Evolutionary conservation across 2,888 invertebrate species (phyloP), one percentile per base, ranked within the genome.

Genomic region (Tiphia femorata): DNA sequence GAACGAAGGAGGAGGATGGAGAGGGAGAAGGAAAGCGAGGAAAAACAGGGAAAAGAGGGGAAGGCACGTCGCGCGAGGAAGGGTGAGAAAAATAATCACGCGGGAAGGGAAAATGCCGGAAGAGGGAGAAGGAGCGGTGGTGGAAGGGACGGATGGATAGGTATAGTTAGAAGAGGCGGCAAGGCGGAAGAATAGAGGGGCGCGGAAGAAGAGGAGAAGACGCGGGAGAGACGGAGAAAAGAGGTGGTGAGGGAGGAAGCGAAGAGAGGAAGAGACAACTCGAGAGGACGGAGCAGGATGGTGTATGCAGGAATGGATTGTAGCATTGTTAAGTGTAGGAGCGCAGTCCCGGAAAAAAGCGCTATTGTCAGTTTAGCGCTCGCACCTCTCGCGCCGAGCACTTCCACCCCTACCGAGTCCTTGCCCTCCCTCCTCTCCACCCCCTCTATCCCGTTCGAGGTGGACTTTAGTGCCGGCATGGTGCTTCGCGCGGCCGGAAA

Each of bases 341-440:
- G 64, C 57, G 49, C 23, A 37, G 19, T 19, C 4, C 5, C 2
- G 8, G n/a, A 37, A 65, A 73, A 74, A 71, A 72, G 70, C 57
- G 64, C 71, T 65, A 79, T 79, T 79, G 79, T 79, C 70, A 72
- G 70, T 76, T 78, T 75, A 73, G 67, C 72, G 68, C 67, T 59
- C 49, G 53, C 57, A 41, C 49, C 59, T 49, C 59, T 49, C 25
- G 14, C 35, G 17, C 8, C 35, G 12, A 25, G 33, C 37, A 25
- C 25, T 8, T 17, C 3, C 30, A 29, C 12, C 21, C n/a, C 12
- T 8, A 27, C 17, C 30, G 30, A 17, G 12, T n/a, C 20, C 29
- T 29, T 43, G n/a, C 17, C 17, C 27, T 43, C 27, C 27, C 27
- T 0, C 19, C 17, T 43, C 17, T 29, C 2, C 12, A 12, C 33